Percentiles rank a stretch among this genome's conserved stretches.
phyloP scores from a whole-genome alignment of 64 coral and sea anemone genomes.

The Stylophora pistillata region DNA sequence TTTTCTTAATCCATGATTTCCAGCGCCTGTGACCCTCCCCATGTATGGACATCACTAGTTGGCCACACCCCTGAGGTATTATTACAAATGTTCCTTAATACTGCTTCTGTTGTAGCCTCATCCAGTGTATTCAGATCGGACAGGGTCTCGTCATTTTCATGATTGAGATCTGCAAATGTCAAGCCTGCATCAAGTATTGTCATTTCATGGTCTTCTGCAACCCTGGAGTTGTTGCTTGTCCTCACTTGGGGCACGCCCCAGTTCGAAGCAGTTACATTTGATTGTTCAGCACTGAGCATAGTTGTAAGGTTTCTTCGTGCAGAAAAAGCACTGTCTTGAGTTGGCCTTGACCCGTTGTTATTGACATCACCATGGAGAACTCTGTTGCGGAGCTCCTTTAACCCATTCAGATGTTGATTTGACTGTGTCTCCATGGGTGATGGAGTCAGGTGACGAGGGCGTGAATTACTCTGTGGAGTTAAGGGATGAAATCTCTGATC shows the following conservation, averaged over 20 bases:
- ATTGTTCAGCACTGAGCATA: slow-evolving; percentile 80
- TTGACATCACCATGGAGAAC: slow-evolving; percentile 95
- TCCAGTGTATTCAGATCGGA: slow-evolving; percentile 84
- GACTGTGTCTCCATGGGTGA: slow-evolving; percentile 67
- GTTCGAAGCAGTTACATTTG: slow-evolving; percentile 41
- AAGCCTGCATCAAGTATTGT: slow-evolving; percentile 84
- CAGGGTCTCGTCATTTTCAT: slow-evolving; percentile 72
- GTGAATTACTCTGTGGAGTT: slow-evolving; percentile 86
- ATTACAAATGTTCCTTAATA: slow-evolving; percentile 94
- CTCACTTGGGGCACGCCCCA: slow-evolving; percentile 24
- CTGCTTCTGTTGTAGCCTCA: slow-evolving; percentile 83
- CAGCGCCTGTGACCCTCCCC: slow-evolving; percentile 57
- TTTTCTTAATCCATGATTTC: slow-evolving; percentile 80
- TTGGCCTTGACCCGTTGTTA: slow-evolving; percentile 90
- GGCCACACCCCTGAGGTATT: slow-evolving; percentile 94
- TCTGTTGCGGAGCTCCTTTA: slow-evolving; percentile 94
- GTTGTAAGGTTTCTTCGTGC: slow-evolving; percentile 85
- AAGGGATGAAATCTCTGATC: slow-evolving; percentile 93
- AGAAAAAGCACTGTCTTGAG: slow-evolving; percentile 74
- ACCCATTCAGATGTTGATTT: slow-evolving; percentile 79
- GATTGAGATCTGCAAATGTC: slow-evolving; percentile 86
- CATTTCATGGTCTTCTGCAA: slow-evolving; percentile 88
- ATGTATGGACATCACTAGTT: slow-evolving; percentile 58
- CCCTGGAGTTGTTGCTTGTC: slow-evolving; percentile 18
- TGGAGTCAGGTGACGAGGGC: slow-evolving; percentile 76